Base-by-base conservation (phyloP, 2,113 vertebrate genomes). In the Leptodactylus fuscus region DNA sequence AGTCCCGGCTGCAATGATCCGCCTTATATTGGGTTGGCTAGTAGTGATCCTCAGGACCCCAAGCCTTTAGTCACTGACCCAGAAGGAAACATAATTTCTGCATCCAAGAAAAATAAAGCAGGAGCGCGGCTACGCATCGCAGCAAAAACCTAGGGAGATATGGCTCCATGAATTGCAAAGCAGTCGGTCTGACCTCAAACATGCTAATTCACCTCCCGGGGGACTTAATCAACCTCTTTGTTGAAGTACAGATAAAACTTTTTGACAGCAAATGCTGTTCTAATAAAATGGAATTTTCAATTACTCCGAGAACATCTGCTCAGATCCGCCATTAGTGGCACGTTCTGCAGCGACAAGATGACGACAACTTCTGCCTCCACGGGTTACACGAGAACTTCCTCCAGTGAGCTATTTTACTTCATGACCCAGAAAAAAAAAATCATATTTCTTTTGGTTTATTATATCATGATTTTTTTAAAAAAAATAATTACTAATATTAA, bases 211-310 rank as follows among this genome's bases (percentile, higher is more conserved):
- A 73, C 88, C 89, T 92, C 93, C 92, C 91, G 62, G 83, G 91
- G 91, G 91, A 93, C 89, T 91, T 94, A 93, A 93, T 94, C 92
- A 94, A 91, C 90, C 89, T 90, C 93, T 94, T 93, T 93, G 92
- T 93, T 93, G 91, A 92, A 92, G 92, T 92, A 93, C 92, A 93
- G 92, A 94, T 93, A 93, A 94, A 94, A 94, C 89, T 93, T 95
- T 94, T 91, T 94, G 91, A 94, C 93, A 94, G 93, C 88, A 88
- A 94, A 93, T 82, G 87, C 87, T 93, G 88, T 92, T 94, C 91
- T 92, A 92, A 94, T 94, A 93, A 95, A 94, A 94, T 93, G 89
- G 91, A 94, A 94, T 94, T 94, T 94, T 93, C 92, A 93, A 94
- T 94, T 92, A 94, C 90, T 90, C 88, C 89, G 76, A 3, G 87